Base-by-base conservation (phyloP, 1,140 invertebrate species). In the Bombus confusus region DNA sequence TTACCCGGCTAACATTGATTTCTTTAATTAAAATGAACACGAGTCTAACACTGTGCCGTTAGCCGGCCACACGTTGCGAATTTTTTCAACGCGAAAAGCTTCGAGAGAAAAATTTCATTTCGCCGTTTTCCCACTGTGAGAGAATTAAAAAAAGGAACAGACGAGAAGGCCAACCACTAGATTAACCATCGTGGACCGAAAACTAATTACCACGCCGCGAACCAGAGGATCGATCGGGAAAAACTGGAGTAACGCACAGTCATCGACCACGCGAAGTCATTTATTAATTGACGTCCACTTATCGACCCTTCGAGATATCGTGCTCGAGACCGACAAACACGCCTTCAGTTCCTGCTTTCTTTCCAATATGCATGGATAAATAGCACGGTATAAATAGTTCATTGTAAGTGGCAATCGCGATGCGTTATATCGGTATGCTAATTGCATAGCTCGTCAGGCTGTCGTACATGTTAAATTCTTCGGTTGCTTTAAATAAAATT, bases 251-350 rank as follows among this genome's bases (percentile, higher is more conserved):
- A 64, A 59, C 76, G 37, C n/a, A 31, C 41, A 69, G 28, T 79
- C 62, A 47, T 79, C 77, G 77, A 71, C 64, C 66, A 69, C 37
- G 78, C 43, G 43, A 66, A 39, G 69, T 80, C 78, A 39, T 28
- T 69, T 79, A 80, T 80, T 69, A 80, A 68, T 80, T 64, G 76
- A 78, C 78, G 78, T 80, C 34, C 43, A 80, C 64, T 80, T 69
- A 69, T 80, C 43, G 43, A 80, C 66, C 59, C 76, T 80, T 47
- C 31, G 41, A 69, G 43, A 80, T 80, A 80, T 18, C 78, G 78
- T 31, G 31, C 13, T 41, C 39, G 13, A 66, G 39, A 37, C 77
- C 77, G 41, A 47, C 31, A 79, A 79, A 69, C 78, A 80, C 66
- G 43, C 34, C 57, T 78, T 64, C 34, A 22, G 41, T 68, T 80